Percentiles rank a stretch among this genome's conserved stretches.
phyloP scores from a whole-genome alignment of 2,888 invertebrate species.

The Clitarchus hookeri region DNA sequence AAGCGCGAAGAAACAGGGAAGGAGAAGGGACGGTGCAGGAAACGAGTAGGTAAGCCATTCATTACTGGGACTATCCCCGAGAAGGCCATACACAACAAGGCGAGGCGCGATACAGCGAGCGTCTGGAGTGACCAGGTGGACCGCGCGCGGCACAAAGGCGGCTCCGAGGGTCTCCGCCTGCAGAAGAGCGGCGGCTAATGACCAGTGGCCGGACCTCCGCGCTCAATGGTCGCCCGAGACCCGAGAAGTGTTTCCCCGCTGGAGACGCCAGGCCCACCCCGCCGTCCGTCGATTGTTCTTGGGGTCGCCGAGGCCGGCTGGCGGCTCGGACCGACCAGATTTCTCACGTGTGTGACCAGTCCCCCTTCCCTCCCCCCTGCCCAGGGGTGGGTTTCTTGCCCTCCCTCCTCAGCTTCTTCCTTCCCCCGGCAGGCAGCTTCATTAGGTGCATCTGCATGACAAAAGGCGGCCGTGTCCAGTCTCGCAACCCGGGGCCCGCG shows the following conservation, averaged over 20 bases:
- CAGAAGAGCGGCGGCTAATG: background rate
- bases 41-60: background rate
- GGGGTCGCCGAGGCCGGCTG: background rate
- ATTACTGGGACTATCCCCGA: background rate
- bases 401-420: background rate
- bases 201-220: background rate
- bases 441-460: background rate
- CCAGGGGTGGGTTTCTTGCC: background rate
- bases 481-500: background rate
- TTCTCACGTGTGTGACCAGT: constrained; percentile 4
- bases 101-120: background rate
- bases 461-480: background rate
- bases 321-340: background rate
- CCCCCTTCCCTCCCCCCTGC: background rate
- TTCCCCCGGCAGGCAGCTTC: background rate
- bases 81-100: background rate
- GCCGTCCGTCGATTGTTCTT: background rate
- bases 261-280: background rate
- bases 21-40: too few relatives aligned
- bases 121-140: background rate
- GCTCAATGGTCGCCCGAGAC: background rate
- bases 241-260: background rate
- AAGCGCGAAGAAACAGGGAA: too few relatives aligned
- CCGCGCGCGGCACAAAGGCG: background rate
- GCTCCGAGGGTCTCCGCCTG: background rate